These are phyloP conservation scores for Amniataba percoides DNA, from an alignment of 2,797 vertebrate species.

Conservation along the genomic window DNA sequence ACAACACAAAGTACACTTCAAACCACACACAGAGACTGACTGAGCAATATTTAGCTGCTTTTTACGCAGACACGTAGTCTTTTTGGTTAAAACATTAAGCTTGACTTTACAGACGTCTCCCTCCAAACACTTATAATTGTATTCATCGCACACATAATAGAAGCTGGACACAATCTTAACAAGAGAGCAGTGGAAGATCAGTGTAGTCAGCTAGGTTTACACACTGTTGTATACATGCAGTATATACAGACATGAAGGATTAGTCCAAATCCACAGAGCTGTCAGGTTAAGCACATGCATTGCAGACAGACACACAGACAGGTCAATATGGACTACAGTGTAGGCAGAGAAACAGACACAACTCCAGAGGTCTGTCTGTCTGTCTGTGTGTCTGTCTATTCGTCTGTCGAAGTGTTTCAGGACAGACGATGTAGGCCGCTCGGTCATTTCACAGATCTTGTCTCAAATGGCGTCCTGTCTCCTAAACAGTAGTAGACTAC, in stretches of 20 bases:
- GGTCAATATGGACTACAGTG: conserved; percentile 81
- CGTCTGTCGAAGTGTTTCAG: conserved; percentile 82
- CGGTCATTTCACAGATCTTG: conserved; percentile 75
- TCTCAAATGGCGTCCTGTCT: conserved; percentile 78
- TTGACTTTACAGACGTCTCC: conserved; percentile 20
- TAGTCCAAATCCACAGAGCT: conserved; percentile 60
- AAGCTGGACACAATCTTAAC: conserved; percentile 25
- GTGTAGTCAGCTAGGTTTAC: conserved; percentile 51
- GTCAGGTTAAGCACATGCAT: conserved; percentile 75
- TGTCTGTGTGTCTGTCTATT: conserved; percentile 89
- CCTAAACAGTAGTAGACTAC: conserved; percentile 70
- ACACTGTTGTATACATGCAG: conserved; percentile 27
- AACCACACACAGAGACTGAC: conserved; percentile 38
- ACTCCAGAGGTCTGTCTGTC: conserved; percentile 88
- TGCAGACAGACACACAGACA: conserved; percentile 88
- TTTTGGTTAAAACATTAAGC: conserved; percentile 18
- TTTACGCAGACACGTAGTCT: conserved; percentile 51
- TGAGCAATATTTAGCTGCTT: background rate
- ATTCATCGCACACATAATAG: conserved; percentile 23
- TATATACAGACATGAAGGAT: conserved; percentile 50
- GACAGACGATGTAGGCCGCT: conserved; percentile 85
- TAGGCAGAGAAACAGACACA: conserved; percentile 87
- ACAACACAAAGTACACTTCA: conserved; percentile 17
- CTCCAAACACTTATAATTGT: conserved; percentile 12
- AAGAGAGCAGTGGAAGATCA: conserved; percentile 27